Evolutionary conservation across 2,888 invertebrate species (phyloP).

Genomic region (Rhagium mordax): DNA sequence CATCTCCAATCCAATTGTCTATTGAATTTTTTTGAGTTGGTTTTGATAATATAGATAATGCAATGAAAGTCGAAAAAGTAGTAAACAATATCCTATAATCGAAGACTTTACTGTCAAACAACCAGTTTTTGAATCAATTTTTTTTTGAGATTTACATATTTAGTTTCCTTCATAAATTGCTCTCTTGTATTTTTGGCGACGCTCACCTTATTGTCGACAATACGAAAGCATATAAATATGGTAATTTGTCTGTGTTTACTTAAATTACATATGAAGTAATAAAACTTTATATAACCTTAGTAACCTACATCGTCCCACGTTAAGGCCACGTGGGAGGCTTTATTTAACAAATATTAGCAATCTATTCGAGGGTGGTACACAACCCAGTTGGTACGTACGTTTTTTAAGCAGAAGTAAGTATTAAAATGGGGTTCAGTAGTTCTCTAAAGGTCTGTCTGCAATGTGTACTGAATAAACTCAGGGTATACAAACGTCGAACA

Average conservation of each 20-base stretch:
- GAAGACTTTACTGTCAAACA: too few relatives aligned
- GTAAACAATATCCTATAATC: too few relatives aligned
- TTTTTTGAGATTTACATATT: too few relatives aligned
- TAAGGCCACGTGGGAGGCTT: constrained; percentile 46
- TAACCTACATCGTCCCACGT: constrained; percentile 56
- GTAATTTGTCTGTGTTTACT: constrained; percentile 46
- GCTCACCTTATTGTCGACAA: neutral
- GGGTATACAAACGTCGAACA: constrained; percentile 45
- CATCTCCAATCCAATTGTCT: too few relatives aligned
- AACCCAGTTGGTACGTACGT: constrained; percentile 2
- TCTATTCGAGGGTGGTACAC: constrained; percentile 49
- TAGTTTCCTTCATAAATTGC: neutral
- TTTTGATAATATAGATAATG: too few relatives aligned
- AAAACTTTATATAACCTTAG: constrained; percentile 45
- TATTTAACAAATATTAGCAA: constrained; percentile 45
- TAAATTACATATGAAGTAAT: constrained; percentile 50
- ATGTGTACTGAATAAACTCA: constrained; percentile 53
- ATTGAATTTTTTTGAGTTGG: too few relatives aligned
- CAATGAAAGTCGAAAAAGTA: too few relatives aligned
- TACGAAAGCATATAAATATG: constrained; percentile 39
- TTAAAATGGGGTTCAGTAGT: constrained; percentile 8
- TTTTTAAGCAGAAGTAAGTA: constrained; percentile 24
- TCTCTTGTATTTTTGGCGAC: neutral
- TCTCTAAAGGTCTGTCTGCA: constrained; percentile 11
- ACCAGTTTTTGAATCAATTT: too few relatives aligned